Percentiles rank a stretch among this genome's conserved stretches.
Conservation (phyloP, 2,797 vertebrate species). For the Myiothlypis chrysogaster region DNA sequence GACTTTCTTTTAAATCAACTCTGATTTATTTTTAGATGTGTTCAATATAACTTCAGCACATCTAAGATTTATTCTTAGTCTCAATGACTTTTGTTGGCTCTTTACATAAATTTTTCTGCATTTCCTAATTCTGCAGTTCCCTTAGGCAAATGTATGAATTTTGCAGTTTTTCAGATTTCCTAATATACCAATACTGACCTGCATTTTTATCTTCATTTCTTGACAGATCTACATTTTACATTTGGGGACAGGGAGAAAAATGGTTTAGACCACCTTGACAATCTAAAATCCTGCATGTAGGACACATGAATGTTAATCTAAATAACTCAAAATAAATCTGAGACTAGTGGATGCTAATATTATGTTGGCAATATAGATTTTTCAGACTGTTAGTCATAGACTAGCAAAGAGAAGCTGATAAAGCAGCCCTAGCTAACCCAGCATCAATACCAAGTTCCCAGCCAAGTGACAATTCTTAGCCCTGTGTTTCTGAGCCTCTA, state of each 20-base stretch:
- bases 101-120: neutral
- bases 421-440: neutral
- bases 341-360: constrained; percentile 6
- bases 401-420: neutral
- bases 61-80: neutral
- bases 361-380: neutral
- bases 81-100: neutral
- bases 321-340: neutral
- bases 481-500: neutral
- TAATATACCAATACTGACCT: neutral
- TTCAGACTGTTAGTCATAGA: constrained; percentile 6
- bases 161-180: neutral
- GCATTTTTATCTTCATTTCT: neutral
- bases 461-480: neutral
- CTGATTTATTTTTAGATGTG: neutral
- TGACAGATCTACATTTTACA: neutral
- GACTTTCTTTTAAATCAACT: neutral
- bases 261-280: neutral
- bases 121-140: neutral
- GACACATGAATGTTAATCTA: neutral
- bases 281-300: constrained; percentile 3
- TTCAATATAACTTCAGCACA: neutral
- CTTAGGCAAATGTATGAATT: neutral
- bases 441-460: neutral
- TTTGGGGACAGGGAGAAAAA: neutral